Conservation (phyloP, 2,888 invertebrate genomes). For the Deroplatys truncata region DNA sequence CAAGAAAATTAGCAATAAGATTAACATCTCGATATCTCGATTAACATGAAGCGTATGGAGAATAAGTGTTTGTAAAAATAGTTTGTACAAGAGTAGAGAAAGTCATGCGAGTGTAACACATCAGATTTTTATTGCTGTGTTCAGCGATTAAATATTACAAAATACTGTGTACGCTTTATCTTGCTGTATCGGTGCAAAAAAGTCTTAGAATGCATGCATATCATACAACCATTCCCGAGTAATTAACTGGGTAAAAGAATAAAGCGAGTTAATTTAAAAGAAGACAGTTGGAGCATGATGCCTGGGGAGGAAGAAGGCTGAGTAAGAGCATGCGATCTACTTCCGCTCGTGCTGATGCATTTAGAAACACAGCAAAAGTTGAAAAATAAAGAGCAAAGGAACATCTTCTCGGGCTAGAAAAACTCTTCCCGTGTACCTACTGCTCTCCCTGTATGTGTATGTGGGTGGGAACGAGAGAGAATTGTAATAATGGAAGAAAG, state of each 20-base stretch:
- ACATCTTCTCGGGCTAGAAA: background rate
- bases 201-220: too few species aligned
- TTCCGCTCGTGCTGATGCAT: background rate
- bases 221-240: background rate
- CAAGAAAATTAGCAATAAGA: too few species aligned
- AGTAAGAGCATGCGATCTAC: background rate
- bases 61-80: too few species aligned
- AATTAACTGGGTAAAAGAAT: background rate
- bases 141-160: too few species aligned
- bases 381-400: background rate
- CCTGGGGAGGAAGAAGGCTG: background rate
- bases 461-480: background rate
- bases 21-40: too few species aligned
- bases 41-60: too few species aligned
- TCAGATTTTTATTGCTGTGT: too few species aligned
- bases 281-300: background rate
- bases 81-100: too few species aligned
- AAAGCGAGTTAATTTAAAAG: background rate
- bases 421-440: background rate
- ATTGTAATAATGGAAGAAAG: slow-evolving; percentile 26
- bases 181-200: too few species aligned
- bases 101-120: too few species aligned
- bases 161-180: too few species aligned
- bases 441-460: background rate
- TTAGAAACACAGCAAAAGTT: background rate